These are phyloP conservation scores for Pygmarrhopalites habei DNA, from an alignment of 1,140 invertebrate species.

Conservation along the genomic window DNA sequence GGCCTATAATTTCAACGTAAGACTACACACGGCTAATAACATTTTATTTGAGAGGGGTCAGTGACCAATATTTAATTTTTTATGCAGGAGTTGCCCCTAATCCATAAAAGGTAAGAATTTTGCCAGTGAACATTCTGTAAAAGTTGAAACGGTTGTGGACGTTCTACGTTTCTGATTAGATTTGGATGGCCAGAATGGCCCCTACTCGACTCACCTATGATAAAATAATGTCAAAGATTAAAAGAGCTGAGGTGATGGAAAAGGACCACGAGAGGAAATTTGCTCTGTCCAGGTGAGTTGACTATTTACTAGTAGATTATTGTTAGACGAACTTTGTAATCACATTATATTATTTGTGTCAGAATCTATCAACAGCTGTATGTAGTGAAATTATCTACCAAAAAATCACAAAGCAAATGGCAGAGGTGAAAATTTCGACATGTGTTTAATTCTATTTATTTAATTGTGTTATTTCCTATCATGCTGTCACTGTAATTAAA, in stretches of 20 bases:
- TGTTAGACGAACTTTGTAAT: background rate
- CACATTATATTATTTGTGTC: background rate
- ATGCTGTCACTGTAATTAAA: no score
- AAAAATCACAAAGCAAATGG: no score
- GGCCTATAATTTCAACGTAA: background rate
- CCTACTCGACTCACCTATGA: background rate
- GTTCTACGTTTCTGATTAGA: no score
- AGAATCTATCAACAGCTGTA: background rate
- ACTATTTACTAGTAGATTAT: no score
- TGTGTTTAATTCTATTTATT: no score
- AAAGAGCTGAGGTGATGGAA: background rate
- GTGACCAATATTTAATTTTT: background rate
- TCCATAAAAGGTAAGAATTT: no score
- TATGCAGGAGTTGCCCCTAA: background rate
- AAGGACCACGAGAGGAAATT: background rate
- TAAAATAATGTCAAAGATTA: background rate
- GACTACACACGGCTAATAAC: background rate
- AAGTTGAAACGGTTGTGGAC: no score
- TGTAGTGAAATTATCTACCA: no score
- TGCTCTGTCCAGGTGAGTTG: background rate
- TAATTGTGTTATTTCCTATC: no score
- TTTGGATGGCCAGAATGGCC: background rate
- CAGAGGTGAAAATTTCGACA: no score
- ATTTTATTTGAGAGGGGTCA: background rate
- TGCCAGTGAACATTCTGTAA: no score